Evolutionary conservation across 2,888 invertebrate species (phyloP), one percentile per base, ranked within the genome.

Genomic region (Phaedon cochleariae): DNA sequence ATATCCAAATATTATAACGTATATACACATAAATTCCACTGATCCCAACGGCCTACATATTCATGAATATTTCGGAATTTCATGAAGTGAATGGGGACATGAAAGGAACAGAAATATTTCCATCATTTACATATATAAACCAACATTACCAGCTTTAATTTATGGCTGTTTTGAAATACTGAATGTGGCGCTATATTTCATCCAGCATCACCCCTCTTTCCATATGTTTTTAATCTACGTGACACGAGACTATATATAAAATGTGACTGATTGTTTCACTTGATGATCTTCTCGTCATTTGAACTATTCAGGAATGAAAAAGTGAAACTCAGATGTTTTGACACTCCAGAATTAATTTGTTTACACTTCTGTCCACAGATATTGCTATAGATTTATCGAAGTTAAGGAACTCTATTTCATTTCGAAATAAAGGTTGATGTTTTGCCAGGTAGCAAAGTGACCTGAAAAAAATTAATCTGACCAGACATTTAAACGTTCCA

Each of bases 211-310:
- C 46, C 54, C 63, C 34, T 66, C 58, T 70, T 61, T 67, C 66
- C 70, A 70, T 68, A 59, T 66, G 70, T 68, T 70, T 68, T 59
- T 57, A 67, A 70, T 70, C 62, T 62, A 60, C 26, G 17, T 45
- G 67, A 52, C 21, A 31, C 17, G 15, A 51, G 34, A 49, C 53
- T 52, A 61, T 29, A 21, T 46, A 58, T 53, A 61, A 53, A 57
- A 51, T 59, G 52, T 62, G 7, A 26, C 26, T 26, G 7, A 26
- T 5, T 26, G 7, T 26, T 26, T 26, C 26, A n/a, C n/a, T n/a
- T n/a, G n/a, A n/a, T n/a, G n/a, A n/a, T n/a, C n/a, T n/a, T n/a
- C n/a, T n/a, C n/a, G n/a, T n/a, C n/a, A n/a, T n/a, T n/a, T n/a
- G n/a, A n/a, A n/a, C n/a, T n/a, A n/a, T n/a, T n/a, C n/a, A n/a